These are phyloP conservation scores for Merluccius polli DNA, from an alignment of 2,797 vertebrate genomes.

Conservation along the genomic window DNA sequence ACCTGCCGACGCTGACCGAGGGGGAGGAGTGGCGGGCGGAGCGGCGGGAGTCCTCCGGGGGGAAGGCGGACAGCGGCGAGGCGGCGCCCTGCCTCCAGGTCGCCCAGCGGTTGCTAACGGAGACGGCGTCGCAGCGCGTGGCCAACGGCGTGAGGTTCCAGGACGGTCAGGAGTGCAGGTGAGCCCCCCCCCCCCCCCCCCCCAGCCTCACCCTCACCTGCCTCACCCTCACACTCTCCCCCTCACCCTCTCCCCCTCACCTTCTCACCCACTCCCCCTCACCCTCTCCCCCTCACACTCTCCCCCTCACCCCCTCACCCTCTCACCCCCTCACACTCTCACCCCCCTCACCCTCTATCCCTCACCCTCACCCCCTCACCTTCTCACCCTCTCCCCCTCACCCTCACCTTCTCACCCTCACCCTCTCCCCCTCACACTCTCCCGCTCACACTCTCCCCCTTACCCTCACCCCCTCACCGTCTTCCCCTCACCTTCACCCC, in stretches of 20 bases:
- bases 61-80: conserved; percentile 72
- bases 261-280: too few species aligned
- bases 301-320: neutral
- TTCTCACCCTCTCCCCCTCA: too few species aligned
- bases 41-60: conserved; percentile 66
- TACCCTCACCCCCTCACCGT: too few species aligned
- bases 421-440: neutral
- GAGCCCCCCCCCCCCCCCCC: conserved; percentile 52
- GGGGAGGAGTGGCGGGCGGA: conserved; percentile 91
- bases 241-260: neutral
- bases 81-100: conserved; percentile 66
- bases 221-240: neutral
- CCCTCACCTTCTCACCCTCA: too few species aligned
- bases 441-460: too few species aligned
- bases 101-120: conserved; percentile 86
- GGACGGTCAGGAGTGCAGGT: conserved; percentile 91
- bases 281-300: too few species aligned
- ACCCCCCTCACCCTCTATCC: too few species aligned
- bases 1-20: conserved; percentile 88
- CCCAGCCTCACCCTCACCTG: neutral
- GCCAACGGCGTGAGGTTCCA: conserved; percentile 76
- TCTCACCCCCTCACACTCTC: neutral
- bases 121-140: conserved; percentile 78
- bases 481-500: too few species aligned
- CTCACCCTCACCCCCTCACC: too few species aligned